Conservation (phyloP, 2,888 invertebrate genomes). For the Apamea monoglypha region DNA sequence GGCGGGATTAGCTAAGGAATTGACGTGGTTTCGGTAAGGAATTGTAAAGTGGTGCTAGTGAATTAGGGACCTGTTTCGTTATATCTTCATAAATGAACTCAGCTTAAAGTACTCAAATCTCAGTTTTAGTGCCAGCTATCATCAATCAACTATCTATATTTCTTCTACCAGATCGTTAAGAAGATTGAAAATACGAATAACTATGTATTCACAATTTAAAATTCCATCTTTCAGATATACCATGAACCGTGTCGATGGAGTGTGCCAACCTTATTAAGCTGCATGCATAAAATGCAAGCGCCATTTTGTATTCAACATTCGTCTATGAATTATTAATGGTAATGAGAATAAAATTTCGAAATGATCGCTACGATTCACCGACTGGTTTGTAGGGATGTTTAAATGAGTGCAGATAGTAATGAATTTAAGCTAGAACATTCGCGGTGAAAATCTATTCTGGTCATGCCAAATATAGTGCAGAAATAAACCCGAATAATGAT, state of each 20-base stretch:
- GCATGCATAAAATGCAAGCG: conserved; percentile 62
- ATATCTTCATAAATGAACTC: not conserved
- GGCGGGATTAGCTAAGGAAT: not conserved
- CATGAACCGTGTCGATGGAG: conserved; percentile 37
- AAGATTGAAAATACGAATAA: conserved; percentile 39
- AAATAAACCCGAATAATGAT: not conserved
- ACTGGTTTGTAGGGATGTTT: conserved; percentile 22
- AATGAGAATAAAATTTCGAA: conserved; percentile 69
- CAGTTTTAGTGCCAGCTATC: not conserved
- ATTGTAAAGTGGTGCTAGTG: not conserved
- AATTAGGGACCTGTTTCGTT: not conserved
- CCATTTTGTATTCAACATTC: conserved; percentile 66
- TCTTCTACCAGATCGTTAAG: conserved; percentile 17
- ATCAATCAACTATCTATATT: not conserved
- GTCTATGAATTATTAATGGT: conserved; percentile 69
- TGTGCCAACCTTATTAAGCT: conserved; percentile 55
- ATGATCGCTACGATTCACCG: conserved; percentile 53
- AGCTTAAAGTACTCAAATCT: not conserved
- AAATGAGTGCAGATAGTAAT: not conserved
- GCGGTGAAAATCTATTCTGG: not conserved
- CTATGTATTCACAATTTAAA: conserved; percentile 49
- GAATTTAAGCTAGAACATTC: not conserved
- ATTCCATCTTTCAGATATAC: conserved; percentile 38
- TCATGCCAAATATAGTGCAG: not conserved
- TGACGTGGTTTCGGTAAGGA: not conserved